Evolutionary conservation across 2,113 vertebrate genomes (phyloP), one percentile per base, ranked within the genome.

Genomic region (Bettongia penicillata): DNA sequence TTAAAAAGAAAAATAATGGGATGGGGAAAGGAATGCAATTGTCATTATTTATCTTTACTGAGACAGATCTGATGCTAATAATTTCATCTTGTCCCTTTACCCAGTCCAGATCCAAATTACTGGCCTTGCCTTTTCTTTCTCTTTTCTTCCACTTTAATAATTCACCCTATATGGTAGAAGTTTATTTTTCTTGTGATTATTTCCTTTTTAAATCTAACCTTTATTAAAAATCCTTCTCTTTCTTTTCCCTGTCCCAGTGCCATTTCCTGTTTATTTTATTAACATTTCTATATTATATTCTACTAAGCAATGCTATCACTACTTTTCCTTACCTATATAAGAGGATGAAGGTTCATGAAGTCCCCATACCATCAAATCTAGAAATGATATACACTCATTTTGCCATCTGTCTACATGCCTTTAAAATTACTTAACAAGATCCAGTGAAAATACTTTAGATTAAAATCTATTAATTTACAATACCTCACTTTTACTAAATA

Each of bases 371-470:
- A 37, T 19, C 68, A 84, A 84, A 92, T 5, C 57, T 91, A 6
- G 1, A 91, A 1, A 77, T 11, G 94, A 26, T 24, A 95, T 53
- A 51, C 52, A 90, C 43, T 94, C 19, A 55, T 93, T 0, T 1
- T 55, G 91, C 25, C 43, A 68, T n/a, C 37, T 43, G 77, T 77
- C 37, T 96, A 1, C 28, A 51, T 9, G 89, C 93, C 14, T 89
- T 97, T 96, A 96, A 93, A 91, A 61, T 93, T 96, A 5, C 14
- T 57, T 51, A 3, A 49, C 91, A 37, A 47, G 11, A 51, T 47
- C 52, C 14, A 91, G 50, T 49, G 0, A 94, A 91, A 37, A 53
- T 22, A 57, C 91, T 92, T 96, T 57, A 43, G 37, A 84, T 84
- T 84, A 90, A 93, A 92, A 91, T 61, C 4, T 37, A 25, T 91